Base-by-base conservation (phyloP, 2,797 vertebrate species). In the Spondyliosoma cantharus region DNA sequence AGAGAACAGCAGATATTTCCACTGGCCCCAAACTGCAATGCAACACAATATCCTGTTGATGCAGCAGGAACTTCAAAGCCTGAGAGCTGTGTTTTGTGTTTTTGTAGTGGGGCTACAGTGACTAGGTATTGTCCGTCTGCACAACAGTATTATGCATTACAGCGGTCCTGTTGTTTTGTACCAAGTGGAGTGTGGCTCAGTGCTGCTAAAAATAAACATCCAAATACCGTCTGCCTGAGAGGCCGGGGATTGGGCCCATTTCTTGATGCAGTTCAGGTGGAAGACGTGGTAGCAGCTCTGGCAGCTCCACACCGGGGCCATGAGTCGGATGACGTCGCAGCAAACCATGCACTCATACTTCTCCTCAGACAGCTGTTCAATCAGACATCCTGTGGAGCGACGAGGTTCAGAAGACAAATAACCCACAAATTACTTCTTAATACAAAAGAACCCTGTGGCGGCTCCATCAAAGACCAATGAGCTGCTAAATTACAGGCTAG, bases 301-400 rank as follows among this genome's bases (percentile, higher is more conserved):
- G 92, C 98, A 99, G 90, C 94, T 99, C 98, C 98, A 99, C 77
- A 99, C 97, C 0, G 97, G 97, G 2, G 96, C 96, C 87, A 96
- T 96, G 86, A 96, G 90, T 3, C 97, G 93, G 60, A 99, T 95
- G 54, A 97, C 88, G 5, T 99, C 98, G 74, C 98, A 99, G 92
- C 98, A 99, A 15, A 99, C 98, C 98, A 99, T 99, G 87, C 98
- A 99, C 91, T 99, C 98, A 0, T 99, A 99, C 87, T 98, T 99
- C 94, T 99, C 98, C 81, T 96, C 95, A 0, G 97, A 97, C 87
- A 99, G 94, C 88, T 99, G 98, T 74, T 99, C 98, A 76, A 99
- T 98, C 79, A 99, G 87, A 52, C 97, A 97, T 2, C 98, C 98
- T 98, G 86, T 1, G 73, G 76, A 61, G 19, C n/a, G 37, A 27